Conservation (phyloP, 2,888 invertebrate genomes). For the Trichogramma evanescens region DNA sequence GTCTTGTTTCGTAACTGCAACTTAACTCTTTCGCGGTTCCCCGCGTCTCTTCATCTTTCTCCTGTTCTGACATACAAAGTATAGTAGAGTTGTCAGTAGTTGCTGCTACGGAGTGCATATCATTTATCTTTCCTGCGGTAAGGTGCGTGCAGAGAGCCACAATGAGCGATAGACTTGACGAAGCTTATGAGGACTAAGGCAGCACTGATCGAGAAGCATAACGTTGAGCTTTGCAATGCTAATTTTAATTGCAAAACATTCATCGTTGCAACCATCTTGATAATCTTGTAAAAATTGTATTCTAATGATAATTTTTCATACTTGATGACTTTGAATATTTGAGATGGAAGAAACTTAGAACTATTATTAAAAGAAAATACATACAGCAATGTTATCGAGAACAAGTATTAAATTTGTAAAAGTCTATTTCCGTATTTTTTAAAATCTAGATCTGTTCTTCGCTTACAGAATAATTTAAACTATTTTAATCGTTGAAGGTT, state of each 20-base stretch:
- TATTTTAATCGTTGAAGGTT: too few relatives aligned
- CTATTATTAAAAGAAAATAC: neutral
- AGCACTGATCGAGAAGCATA: too few relatives aligned
- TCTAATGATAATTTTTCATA: neutral
- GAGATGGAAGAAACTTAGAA: neutral
- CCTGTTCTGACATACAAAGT: constrained; percentile 26
- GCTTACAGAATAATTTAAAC: too few relatives aligned
- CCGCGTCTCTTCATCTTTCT: constrained; percentile 15
- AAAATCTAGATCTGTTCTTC: too few relatives aligned
- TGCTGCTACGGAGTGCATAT: constrained; percentile 15
- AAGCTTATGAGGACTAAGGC: too few relatives aligned
- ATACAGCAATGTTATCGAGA: constrained; percentile 9
- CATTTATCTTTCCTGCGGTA: constrained; percentile 15
- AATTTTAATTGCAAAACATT: too few relatives aligned
- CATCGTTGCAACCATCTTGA: neutral
- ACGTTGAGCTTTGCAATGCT: too few relatives aligned
- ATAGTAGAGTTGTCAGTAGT: constrained; percentile 6
- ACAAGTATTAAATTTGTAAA: constrained; percentile 6
- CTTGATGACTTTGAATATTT: neutral
- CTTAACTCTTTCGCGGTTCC: constrained; percentile 12
- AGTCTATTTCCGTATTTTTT: neutral
- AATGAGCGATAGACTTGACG: too few relatives aligned
- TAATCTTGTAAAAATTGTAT: neutral
- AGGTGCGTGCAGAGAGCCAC: too few relatives aligned
- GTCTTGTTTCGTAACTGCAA: neutral